Evolutionary conservation across 1,140 invertebrate genomes (phyloP), one percentile per base, ranked within the genome.

Genomic region (Drosophila pachea): DNA sequence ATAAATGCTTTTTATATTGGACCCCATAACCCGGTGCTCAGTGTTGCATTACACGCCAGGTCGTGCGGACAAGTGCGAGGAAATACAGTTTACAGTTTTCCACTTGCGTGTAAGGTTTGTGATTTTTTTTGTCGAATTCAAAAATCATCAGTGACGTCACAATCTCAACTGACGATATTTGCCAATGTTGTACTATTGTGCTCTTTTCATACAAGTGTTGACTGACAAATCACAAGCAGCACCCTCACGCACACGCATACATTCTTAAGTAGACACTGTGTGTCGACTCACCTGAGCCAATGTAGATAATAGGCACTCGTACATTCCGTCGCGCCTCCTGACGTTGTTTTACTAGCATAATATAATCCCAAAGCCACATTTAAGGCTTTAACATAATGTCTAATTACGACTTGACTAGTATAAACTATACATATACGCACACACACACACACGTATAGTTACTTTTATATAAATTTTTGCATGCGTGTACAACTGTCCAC

Each of bases 331-430:
- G 67, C 22, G 32, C 65, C 11, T 49, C 59, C 16, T 74, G 81
- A 3, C 82, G 76, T 9, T 73, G 74, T 74, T 65, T 81, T 48
- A 86, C 77, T 67, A 49, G 48, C 82, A 86, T 81, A 81, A 86
- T 86, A 64, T 75, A 86, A 55, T 86, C 81, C 76, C 81, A 86
- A 71, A 86, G 71, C 81, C 81, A 86, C 81, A 86, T 86, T 49
- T 53, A 69, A 43, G 54, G 61, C 49, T 74, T 52, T 52, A 14
- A 43, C 40, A 43, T 14, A 43, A 43, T 43, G 12, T 5, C n/a
- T n/a, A 14, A 7, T 43, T 12, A 14, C 40, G n/a, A n/a, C n/a
- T n/a, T n/a, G n/a, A 42, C 5, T 16, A 3, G 6, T 43, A 43
- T 14, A 43, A 12, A 12, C 5, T 4, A 43, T 12, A 42, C 11